phyloP scores from a whole-genome alignment of 1,140 invertebrate species.

The Scaptomyza montana region DNA sequence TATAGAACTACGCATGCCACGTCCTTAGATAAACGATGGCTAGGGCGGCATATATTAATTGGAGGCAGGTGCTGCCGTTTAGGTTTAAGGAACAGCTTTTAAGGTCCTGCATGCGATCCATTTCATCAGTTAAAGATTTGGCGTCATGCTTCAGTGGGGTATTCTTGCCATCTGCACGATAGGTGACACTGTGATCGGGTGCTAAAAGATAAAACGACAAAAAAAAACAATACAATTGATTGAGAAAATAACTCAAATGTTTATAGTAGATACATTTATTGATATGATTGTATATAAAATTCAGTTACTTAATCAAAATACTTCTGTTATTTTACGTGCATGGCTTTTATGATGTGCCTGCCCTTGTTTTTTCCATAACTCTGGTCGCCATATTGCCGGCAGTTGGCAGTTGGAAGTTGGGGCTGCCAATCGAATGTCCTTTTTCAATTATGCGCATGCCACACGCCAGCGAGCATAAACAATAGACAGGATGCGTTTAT shows the following conservation, averaged over 20 bases:
- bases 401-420: constrained; percentile 24
- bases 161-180: constrained; percentile 63
- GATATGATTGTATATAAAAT: constrained; percentile 31
- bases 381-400: constrained; percentile 45
- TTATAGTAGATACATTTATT: constrained; percentile 10
- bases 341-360: constrained; percentile 55
- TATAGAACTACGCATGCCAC: constrained; percentile 52
- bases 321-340: constrained; percentile 43
- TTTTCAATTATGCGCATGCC: constrained; percentile 80
- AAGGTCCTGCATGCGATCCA: constrained; percentile 73
- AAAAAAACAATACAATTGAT: constrained; percentile 45
- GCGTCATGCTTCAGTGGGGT: constrained; percentile 69
- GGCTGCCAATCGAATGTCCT: constrained; percentile 72
- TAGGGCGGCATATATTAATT: constrained; percentile 6
- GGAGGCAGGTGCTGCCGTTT: background rate
- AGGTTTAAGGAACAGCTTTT: constrained; percentile 23
- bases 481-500: constrained; percentile 82
- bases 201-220: constrained; percentile 34
- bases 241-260: constrained; percentile 11
- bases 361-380: constrained; percentile 35
- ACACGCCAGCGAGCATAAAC: constrained; percentile 76
- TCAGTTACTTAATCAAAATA: constrained; percentile 67
- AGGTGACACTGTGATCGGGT: constrained; percentile 71
- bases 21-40: constrained; percentile 14
- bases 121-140: constrained; percentile 71